A percentile compares a stretch with the other conserved stretches of the same genome.
phyloP scores from a whole-genome alignment of 2,888 invertebrate species.

The Bimastos eiseni region DNA sequence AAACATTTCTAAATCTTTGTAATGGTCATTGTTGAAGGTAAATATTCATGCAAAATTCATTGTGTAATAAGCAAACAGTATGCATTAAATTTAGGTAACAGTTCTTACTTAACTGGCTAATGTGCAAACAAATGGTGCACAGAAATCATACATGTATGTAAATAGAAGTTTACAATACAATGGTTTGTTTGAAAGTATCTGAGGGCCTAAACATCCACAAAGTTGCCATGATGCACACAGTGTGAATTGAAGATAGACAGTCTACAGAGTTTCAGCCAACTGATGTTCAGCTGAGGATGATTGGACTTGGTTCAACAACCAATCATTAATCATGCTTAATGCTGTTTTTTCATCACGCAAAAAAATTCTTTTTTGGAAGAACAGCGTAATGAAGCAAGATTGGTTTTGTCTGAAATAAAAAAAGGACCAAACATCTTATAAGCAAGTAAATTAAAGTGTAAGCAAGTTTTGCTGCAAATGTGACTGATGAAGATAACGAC shows the following conservation, averaged over 20 bases:
- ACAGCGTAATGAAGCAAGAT: background rate
- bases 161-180: background rate
- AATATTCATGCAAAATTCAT: background rate
- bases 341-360: background rate
- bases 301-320: background rate
- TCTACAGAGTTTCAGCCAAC: too few species aligned
- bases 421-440: background rate
- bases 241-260: background rate
- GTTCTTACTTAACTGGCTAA: background rate
- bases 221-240: background rate
- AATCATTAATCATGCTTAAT: background rate
- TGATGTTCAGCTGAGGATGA: background rate
- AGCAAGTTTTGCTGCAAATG: background rate
- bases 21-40: background rate
- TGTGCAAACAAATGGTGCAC: background rate
- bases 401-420: background rate
- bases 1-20: constrained; percentile 1
- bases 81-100: background rate
- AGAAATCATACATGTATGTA: background rate
- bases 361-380: background rate
- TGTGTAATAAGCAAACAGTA: too few species aligned
- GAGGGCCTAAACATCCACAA: background rate
- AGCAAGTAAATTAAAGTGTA: background rate
- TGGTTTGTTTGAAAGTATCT: background rate
- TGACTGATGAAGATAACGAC: background rate